Evolutionary conservation across 2,113 vertebrate genomes (phyloP).

Genomic region (Nibea albiflora): DNA sequence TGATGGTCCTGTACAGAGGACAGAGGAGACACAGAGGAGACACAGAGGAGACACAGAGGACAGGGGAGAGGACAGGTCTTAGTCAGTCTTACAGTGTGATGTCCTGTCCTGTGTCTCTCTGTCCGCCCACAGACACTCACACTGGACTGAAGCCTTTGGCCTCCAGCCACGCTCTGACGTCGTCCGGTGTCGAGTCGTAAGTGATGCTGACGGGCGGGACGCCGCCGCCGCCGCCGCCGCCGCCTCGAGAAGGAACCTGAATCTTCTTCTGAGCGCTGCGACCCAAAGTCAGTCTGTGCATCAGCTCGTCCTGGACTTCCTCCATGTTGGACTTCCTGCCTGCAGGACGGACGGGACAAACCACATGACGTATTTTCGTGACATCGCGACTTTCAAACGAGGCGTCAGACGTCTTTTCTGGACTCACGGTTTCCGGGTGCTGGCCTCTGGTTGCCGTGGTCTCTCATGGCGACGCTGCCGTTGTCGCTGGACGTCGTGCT

Average conservation of each 20-base stretch:
- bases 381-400: too few relatives aligned
- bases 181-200: conserved; percentile 88
- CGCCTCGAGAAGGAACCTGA: conserved; percentile 80
- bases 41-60: too few relatives aligned
- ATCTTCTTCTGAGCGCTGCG: conserved; percentile 92
- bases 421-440: conserved; percentile 78
- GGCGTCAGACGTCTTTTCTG: background rate
- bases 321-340: conserved; percentile 98
- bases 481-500: conserved; percentile 88
- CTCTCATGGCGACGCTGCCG: conserved; percentile 80
- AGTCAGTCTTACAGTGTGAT: too few relatives aligned
- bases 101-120: too few relatives aligned
- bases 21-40: background rate
- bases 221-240: background rate
- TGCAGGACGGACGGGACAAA: conserved; percentile 42
- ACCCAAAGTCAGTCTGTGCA: conserved; percentile 93
- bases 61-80: too few relatives aligned
- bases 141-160: conserved; percentile 94
- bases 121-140: conserved; percentile 82
- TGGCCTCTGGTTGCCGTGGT: conserved; percentile 82
- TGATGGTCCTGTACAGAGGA: conserved; percentile 86
- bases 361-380: background rate
- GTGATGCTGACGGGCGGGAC: conserved; percentile 85
- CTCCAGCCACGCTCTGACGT: conserved; percentile 91
- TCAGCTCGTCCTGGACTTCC: conserved; percentile 95